These are phyloP conservation scores for Mantis religiosa DNA, from an alignment of 2,888 invertebrate genomes.

Conservation along the genomic window DNA sequence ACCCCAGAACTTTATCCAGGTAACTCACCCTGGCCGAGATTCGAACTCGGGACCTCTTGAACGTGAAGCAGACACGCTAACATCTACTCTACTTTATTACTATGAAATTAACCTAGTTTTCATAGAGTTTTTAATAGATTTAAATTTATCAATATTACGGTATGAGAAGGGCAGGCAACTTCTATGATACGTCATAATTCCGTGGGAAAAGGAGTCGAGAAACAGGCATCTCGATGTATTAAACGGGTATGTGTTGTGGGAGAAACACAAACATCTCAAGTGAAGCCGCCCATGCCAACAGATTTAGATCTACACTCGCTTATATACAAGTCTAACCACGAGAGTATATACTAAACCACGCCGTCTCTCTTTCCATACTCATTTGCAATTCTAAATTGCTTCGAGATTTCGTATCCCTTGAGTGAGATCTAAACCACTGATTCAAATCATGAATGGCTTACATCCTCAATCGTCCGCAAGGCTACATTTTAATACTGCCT, in stretches of 20 bases:
- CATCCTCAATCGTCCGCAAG: neutral
- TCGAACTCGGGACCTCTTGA: too few species aligned
- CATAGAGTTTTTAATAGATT: too few species aligned
- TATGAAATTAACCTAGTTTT: too few species aligned
- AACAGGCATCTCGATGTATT: neutral
- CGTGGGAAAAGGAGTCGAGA: neutral
- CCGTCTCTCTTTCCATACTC: constrained; percentile 12
- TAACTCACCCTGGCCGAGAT: too few species aligned
- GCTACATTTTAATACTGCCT: neutral
- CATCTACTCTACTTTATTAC: too few species aligned
- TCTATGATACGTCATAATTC: neutral
- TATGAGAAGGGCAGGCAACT: neutral
- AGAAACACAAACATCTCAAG: neutral
- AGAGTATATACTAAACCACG: neutral
- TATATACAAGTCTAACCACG: constrained; percentile 7
- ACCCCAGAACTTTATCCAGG: too few species aligned
- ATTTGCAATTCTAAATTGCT: constrained; percentile 15
- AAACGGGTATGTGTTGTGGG: neutral
- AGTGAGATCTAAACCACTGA: neutral
- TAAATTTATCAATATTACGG: too few species aligned
- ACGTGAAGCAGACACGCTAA: too few species aligned
- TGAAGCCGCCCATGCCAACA: neutral
- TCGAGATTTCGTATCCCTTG: constrained; percentile 10
- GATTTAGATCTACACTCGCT: constrained; percentile 13
- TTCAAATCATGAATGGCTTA: constrained; percentile 3